Conservation (phyloP, 1,140 invertebrate genomes). For the Bactericera cockerelli region DNA sequence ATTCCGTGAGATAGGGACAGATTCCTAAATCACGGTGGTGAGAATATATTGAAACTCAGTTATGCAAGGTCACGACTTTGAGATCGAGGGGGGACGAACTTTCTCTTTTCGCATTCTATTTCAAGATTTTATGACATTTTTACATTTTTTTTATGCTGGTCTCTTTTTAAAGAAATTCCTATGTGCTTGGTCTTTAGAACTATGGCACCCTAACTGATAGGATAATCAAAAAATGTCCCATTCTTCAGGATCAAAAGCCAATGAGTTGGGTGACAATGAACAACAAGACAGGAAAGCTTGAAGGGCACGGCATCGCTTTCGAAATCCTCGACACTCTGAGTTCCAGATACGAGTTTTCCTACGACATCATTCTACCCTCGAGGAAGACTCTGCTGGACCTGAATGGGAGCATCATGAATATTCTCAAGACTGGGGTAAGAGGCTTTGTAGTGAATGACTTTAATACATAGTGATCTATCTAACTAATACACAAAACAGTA, state of each 20-base stretch:
- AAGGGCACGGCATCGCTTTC: constrained; percentile 52
- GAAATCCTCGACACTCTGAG: constrained; percentile 48
- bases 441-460: constrained; percentile 11
- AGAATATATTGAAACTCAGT: too few relatives aligned
- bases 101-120: too few relatives aligned
- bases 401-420: constrained; percentile 40
- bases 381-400: constrained; percentile 37
- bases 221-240: too few relatives aligned
- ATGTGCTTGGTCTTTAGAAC: too few relatives aligned
- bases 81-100: too few relatives aligned
- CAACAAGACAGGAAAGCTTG: constrained; percentile 35
- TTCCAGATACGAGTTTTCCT: constrained; percentile 52
- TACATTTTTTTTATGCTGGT: too few relatives aligned
- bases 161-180: too few relatives aligned
- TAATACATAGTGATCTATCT: constrained; percentile 5
- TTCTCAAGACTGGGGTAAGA: constrained; percentile 40
- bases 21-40: too few relatives aligned
- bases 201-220: too few relatives aligned
- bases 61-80: too few relatives aligned
- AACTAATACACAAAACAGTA: background rate
- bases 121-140: too few relatives aligned
- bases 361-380: constrained; percentile 42
- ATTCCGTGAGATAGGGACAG: too few relatives aligned
- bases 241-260: constrained; percentile 36
- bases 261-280: constrained; percentile 35